Evolutionary conservation across 2,888 invertebrate genomes (phyloP).

Genomic region (Pteria penguin): DNA sequence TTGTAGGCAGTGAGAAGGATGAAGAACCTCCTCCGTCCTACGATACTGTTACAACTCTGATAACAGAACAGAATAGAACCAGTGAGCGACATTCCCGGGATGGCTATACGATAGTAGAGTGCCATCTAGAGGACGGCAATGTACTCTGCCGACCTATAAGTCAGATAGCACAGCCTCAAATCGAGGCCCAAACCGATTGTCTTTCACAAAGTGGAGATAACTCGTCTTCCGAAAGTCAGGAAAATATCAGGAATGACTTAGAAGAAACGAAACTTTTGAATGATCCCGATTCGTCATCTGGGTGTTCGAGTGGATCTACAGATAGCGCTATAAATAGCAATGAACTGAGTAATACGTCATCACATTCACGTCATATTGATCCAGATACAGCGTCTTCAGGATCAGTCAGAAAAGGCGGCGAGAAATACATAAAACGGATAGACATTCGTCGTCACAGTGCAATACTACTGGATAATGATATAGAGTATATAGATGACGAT

Average conservation of each 20-base stretch:
- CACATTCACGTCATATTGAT: no score
- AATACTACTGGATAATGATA: constrained; percentile 3
- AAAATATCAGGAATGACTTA: neutral
- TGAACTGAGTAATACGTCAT: no score
- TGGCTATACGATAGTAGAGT: neutral
- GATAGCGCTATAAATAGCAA: no score
- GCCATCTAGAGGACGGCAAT: neutral
- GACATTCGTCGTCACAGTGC: neutral
- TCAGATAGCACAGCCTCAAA: neutral
- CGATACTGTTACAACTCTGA: constrained; percentile 37
- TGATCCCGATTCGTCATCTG: no score
- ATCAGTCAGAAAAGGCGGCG: no score
- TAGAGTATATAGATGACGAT: constrained; percentile 24
- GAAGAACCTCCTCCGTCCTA: constrained; percentile 59
- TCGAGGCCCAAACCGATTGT: no score
- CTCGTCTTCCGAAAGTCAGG: neutral
- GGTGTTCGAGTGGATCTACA: no score
- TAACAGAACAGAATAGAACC: neutral
- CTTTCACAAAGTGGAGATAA: neutral
- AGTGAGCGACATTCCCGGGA: neutral
- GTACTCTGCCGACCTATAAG: neutral
- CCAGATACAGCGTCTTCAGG: no score
- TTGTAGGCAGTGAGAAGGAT: constrained; percentile 47
- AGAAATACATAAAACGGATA: no score
- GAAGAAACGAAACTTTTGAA: no score